These are phyloP conservation scores for Trichogramma evanescens DNA, from an alignment of 2,888 invertebrate species.

Conservation along the genomic window DNA sequence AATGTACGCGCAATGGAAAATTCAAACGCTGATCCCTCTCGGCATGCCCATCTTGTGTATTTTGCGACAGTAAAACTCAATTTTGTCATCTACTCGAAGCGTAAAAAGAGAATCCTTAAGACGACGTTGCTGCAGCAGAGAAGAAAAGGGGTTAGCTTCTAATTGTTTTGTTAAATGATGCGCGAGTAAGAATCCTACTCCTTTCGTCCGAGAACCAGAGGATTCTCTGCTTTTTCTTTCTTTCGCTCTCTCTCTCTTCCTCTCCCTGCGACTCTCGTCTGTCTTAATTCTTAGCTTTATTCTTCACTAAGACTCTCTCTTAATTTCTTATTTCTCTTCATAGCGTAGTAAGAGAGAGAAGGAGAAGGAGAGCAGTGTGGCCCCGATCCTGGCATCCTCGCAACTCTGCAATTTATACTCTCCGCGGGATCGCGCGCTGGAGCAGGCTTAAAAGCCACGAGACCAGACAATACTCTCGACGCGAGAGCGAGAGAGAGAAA, in stretches of 20 bases:
- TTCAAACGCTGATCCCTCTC: no score
- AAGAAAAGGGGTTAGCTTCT: conserved; percentile 46
- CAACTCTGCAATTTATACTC: conserved; percentile 43
- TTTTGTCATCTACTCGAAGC: neutral
- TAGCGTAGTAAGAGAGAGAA: no score
- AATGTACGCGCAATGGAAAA: no score
- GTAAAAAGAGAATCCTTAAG: conserved; percentile 21
- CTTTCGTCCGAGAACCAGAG: conserved; percentile 30
- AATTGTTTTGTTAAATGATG: conserved; percentile 50
- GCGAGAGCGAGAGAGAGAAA: conserved; percentile 21
- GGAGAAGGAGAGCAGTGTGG: neutral
- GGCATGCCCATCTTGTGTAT: no score
- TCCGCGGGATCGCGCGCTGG: conserved; percentile 18
- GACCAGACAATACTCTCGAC: conserved; percentile 5
- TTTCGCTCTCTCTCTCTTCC: conserved; percentile 22
- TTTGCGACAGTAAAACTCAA: no score
- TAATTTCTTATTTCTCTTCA: conserved; percentile 47
- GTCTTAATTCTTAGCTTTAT: conserved; percentile 49
- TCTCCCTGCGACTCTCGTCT: conserved; percentile 32
- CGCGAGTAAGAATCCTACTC: conserved; percentile 47
- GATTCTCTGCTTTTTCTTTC: conserved; percentile 28
- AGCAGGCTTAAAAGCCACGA: conserved; percentile 17
- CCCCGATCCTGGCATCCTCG: conserved; percentile 29
- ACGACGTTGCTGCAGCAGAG: conserved; percentile 27
- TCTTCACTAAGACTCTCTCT: conserved; percentile 48